Evolutionary conservation across 2,113 vertebrate genomes (phyloP).

Genomic region (Cricetomys ansorgei): DNA sequence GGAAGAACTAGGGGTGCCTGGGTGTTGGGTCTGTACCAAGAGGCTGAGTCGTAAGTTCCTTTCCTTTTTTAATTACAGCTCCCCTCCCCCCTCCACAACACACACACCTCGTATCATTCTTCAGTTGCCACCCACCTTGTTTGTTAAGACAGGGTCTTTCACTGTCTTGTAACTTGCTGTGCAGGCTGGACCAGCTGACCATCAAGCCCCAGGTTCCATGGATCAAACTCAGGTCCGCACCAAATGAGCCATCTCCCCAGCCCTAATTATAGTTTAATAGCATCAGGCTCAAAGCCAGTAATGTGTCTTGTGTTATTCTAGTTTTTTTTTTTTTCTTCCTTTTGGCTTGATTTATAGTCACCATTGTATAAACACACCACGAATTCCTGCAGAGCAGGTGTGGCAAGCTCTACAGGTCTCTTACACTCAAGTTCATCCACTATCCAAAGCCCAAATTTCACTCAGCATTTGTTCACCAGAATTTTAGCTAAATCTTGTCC

Average conservation of each 20-base stretch:
- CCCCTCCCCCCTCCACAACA: background rate
- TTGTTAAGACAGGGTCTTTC: background rate
- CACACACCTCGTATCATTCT: background rate
- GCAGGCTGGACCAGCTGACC: background rate
- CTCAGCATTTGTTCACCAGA: background rate
- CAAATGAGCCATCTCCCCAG: background rate
- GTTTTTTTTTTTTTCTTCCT: background rate
- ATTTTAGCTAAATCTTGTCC: background rate
- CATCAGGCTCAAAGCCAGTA: background rate
- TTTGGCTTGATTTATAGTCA: conserved; percentile 10
- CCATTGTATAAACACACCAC: conserved; percentile 22
- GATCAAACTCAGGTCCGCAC: background rate
- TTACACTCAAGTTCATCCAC: background rate
- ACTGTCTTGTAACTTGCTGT: background rate
- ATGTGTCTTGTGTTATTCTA: background rate
- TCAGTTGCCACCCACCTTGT: background rate
- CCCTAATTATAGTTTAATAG: conserved; percentile 27
- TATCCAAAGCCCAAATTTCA: background rate
- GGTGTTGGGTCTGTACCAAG: background rate
- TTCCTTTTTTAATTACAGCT: background rate
- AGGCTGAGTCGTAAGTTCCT: background rate
- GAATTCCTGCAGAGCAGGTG: background rate
- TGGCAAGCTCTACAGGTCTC: background rate
- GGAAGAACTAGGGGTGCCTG: background rate
- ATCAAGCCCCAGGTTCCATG: background rate